A percentile compares a stretch with the other conserved stretches of the same genome.
Conservation (phyloP, 2,888 invertebrate species). For the Ectobius pallidus region DNA sequence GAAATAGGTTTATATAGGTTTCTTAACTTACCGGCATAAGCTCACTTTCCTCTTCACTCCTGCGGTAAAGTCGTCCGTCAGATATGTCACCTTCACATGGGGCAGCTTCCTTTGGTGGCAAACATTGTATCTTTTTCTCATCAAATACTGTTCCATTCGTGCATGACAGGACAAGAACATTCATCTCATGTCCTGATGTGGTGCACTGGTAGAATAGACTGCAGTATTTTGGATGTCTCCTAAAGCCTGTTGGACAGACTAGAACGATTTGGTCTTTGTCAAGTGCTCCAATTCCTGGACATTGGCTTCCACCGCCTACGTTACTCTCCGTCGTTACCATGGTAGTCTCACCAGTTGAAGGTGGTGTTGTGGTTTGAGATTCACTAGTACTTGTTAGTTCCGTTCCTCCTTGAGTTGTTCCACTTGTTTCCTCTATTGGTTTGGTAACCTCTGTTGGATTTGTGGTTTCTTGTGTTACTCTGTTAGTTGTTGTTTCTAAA, state of each 20-base stretch:
- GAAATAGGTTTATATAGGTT: too few species aligned
- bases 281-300: slow-evolving; percentile 54
- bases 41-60: slow-evolving; percentile 3
- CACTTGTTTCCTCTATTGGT: slow-evolving; percentile 34
- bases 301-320: slow-evolving; percentile 14
- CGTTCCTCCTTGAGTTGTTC: slow-evolving; percentile 26
- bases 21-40: slow-evolving; percentile 38
- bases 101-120: slow-evolving; percentile 61
- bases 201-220: slow-evolving; percentile 86
- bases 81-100: slow-evolving; percentile 61
- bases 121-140: slow-evolving; percentile 73
- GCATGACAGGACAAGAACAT: slow-evolving; percentile 75
- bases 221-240: slow-evolving; percentile 81
- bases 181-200: slow-evolving; percentile 68
- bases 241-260: slow-evolving; percentile 83
- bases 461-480: slow-evolving; percentile 15
- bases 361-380: slow-evolving; percentile 41
- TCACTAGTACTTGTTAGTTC: slow-evolving; percentile 42
- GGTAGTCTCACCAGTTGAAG: slow-evolving; percentile 47
- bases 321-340: slow-evolving; percentile 43
- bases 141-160: slow-evolving; percentile 79
- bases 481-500: background rate
- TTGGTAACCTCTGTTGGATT: background rate
- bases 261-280: slow-evolving; percentile 73
- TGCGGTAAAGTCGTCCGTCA: slow-evolving; percentile 61